Evolutionary conservation across 2,888 invertebrate genomes (phyloP), one percentile per base, ranked within the genome.

Genomic region (Oscheius sp.): DNA sequence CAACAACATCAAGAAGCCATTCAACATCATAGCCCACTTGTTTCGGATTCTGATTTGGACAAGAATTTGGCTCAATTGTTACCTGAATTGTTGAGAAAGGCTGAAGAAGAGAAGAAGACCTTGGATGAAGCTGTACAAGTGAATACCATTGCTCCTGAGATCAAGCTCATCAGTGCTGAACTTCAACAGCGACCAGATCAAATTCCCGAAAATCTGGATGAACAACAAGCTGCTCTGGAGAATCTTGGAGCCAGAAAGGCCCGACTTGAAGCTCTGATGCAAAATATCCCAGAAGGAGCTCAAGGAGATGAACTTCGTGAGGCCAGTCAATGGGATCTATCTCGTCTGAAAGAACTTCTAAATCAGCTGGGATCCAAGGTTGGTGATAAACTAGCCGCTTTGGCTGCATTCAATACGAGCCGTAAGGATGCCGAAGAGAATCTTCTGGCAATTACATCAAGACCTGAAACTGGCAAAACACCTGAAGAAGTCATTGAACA

Each of bases 301-400:
- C 77, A 75, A 66, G 77, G 74, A 55, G 75, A 78, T 45, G 78
- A 79, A 69, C 73, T 81, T 58, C 74, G 77, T 27, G 69, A 76
- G 64, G 78, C 76, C 76, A 79, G 77, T 59, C 72, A 74, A 61
- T 79, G 79, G 78, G 82, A 79, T 76, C 72, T 80, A 55, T 79
- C 80, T 12, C 66, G 72, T 56, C 74, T 82, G 61, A 77, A 82
- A 68, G 79, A 80, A 59, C 72, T 77, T 29, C 70, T 80, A 64
- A 76, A 74, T 69, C 68, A 75, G 58, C 74, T 82, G 27, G 77
- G 76, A 55, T 74, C 72, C 55, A 76, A 76, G 27, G 76, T 82
- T 69, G 82, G 80, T 29, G 80, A 82, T 73, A 80, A 80, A 55
- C 63, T 80, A 35, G 80, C 80, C 49, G 79, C 82, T 64, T 77